Conservation (phyloP, 2,888 invertebrate species). For the Polylopha cassiicola region DNA sequence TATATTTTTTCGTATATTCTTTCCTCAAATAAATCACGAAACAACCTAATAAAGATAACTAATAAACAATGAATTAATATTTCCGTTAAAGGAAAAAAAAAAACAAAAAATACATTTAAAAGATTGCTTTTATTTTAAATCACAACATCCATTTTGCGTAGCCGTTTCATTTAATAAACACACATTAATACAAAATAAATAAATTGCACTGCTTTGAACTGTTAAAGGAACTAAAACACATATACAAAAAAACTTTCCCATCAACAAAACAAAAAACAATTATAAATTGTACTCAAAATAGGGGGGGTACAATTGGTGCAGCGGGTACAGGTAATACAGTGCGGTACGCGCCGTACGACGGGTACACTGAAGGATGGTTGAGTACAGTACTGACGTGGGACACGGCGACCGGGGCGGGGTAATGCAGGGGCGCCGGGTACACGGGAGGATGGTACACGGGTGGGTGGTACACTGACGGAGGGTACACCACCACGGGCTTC, state of each 20-base stretch:
- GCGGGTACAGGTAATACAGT: constrained; percentile 35
- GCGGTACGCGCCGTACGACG: constrained; percentile 30
- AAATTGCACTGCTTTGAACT: too few species aligned
- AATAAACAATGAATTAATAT: too few species aligned
- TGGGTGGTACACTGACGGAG: constrained; percentile 29
- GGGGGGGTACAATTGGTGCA: constrained; percentile 10
- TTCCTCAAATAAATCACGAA: too few species aligned
- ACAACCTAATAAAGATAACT: too few species aligned
- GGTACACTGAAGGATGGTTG: constrained; percentile 35
- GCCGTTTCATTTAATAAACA: constrained; percentile 25
- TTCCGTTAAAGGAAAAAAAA: too few species aligned
- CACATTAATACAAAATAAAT: constrained; percentile 7
- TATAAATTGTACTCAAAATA: constrained; percentile 3
- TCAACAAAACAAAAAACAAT: neutral
- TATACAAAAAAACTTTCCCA: too few species aligned
- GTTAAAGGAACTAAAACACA: too few species aligned
- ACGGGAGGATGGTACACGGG: constrained; percentile 32
- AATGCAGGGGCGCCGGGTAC: constrained; percentile 42
- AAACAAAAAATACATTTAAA: too few species aligned
- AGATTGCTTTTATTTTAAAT: constrained; percentile 15
- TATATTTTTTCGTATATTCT: constrained; percentile 9
- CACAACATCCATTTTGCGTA: constrained; percentile 21
- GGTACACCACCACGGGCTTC: constrained; percentile 44
- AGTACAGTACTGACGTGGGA: constrained; percentile 32
- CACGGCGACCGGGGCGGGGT: constrained; percentile 39